Evolutionary conservation across 2,797 vertebrate species (phyloP), one percentile per base, ranked within the genome.

Genomic region (Alectoris magna): DNA sequence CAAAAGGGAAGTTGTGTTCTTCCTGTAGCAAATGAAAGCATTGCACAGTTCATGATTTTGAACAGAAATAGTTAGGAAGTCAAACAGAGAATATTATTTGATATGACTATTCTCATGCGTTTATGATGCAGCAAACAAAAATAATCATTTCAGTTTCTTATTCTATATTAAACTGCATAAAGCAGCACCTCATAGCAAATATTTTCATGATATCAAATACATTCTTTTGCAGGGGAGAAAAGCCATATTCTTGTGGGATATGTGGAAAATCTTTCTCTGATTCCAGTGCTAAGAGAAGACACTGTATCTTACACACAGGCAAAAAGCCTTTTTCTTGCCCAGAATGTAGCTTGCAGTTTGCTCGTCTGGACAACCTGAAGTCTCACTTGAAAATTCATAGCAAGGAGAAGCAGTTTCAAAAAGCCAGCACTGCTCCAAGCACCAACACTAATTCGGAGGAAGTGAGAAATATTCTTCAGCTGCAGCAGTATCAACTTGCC

Each of bases 181-280:
- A 82, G 16, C 31, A 87, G 56, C 21, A 12, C 31, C 80, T 55
- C 68, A 46, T 26, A 84, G 44, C 36, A 60, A 34, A 4, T 84
- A 7, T 84, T 84, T 71, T 94, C 75, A 91, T 66, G 34, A 87
- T 51, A 38, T 74, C 31, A 74, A 70, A 51, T 69, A 9, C 56
- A 13, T 91, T 80, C 51, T 91, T 89, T 97, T 97, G 19, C 96
- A 99, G 99, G 97, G 99, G 99, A 62, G 99, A 99, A 97, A 99
- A 99, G 96, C 99, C 99, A 3, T 99, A 99, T 75, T 92, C 97
- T 18, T 99, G 99, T 94, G 96, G 94, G 91, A 96, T 98, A 96
- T 99, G 99, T 39, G 98, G 98, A 87, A 99, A 99, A 95, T 98
- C 98, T 12, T 99, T 99, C 97, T 99, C 99, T 0, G 99, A 99